Evolutionary conservation across 2,888 invertebrate species (phyloP).

Genomic region (Argyresthia albistria): DNA sequence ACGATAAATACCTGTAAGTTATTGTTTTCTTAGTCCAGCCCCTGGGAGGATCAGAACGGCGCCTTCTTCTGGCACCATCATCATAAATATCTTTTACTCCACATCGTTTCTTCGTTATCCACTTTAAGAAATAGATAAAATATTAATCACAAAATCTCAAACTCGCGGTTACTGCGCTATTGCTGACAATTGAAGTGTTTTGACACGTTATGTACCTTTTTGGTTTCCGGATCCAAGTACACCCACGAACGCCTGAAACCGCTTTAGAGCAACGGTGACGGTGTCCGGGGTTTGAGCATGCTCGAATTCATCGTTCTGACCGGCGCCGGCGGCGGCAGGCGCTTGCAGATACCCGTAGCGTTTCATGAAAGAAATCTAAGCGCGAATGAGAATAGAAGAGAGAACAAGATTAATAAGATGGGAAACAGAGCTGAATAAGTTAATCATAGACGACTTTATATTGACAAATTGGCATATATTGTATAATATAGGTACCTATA

Average conservation of each 20-base stretch:
- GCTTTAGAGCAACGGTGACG: slow-evolving; percentile 74
- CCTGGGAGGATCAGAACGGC: slow-evolving; percentile 67
- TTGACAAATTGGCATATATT: no score
- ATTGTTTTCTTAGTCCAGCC: slow-evolving; percentile 80
- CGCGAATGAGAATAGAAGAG: slow-evolving; percentile 1
- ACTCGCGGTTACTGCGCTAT: no score
- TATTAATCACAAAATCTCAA: no score
- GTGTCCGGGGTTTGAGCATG: slow-evolving; percentile 75
- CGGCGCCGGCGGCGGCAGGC: slow-evolving; percentile 63
- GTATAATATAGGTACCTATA: no score
- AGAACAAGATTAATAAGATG: background rate
- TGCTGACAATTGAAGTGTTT: background rate
- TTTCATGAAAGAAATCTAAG: slow-evolving; percentile 77
- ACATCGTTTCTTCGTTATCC: slow-evolving; percentile 78
- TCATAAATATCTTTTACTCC: slow-evolving; percentile 78
- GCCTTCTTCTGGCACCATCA: slow-evolving; percentile 44
- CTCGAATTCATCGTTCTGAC: slow-evolving; percentile 52
- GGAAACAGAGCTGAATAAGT: no score
- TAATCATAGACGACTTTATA: no score
- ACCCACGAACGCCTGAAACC: slow-evolving; percentile 81
- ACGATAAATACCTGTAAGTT: slow-evolving; percentile 73
- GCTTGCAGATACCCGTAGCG: slow-evolving; percentile 79
- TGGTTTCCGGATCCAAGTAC: slow-evolving; percentile 77
- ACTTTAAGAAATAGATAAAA: slow-evolving; percentile 40
- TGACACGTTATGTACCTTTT: slow-evolving; percentile 53